A percentile compares a stretch with the other conserved stretches of the same genome.
These are phyloP conservation scores for Cyprinus carpio DNA, from an alignment of 2,113 vertebrate genomes.

Conservation along the genomic window DNA sequence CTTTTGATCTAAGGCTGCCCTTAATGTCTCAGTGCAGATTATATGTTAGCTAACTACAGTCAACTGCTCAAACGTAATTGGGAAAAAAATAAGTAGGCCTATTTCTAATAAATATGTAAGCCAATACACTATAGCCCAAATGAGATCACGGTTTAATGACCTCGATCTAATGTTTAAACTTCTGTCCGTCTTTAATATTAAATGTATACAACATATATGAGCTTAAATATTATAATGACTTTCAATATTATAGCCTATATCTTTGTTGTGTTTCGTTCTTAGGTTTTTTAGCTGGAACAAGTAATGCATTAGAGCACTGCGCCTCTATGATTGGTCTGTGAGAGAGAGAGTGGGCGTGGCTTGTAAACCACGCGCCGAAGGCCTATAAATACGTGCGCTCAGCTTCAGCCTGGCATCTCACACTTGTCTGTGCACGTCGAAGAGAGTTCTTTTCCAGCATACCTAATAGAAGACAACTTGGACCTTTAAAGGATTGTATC, in stretches of 20 bases:
- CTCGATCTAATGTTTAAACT: neutral
- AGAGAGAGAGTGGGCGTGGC: neutral
- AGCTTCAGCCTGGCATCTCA: neutral
- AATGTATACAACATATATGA: no score
- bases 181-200: neutral
- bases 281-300: neutral
- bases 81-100: neutral
- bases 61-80: neutral
- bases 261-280: neutral
- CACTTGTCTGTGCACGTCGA: neutral
- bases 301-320: neutral
- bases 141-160: neutral
- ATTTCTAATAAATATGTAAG: neutral
- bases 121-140: neutral
- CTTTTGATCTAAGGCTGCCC: slow-evolving; percentile 14
- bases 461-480: neutral
- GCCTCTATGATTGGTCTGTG: slow-evolving; percentile 9
- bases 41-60: slow-evolving; percentile 9
- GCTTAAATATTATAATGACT: neutral
- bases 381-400: slow-evolving; percentile 25
- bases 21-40: neutral
- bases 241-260: no score
- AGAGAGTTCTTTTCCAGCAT: neutral
- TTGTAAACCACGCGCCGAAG: neutral
- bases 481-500: slow-evolving; percentile 3